Conservation (phyloP, 2,113 vertebrate genomes). For the Phocoena phocoena region DNA sequence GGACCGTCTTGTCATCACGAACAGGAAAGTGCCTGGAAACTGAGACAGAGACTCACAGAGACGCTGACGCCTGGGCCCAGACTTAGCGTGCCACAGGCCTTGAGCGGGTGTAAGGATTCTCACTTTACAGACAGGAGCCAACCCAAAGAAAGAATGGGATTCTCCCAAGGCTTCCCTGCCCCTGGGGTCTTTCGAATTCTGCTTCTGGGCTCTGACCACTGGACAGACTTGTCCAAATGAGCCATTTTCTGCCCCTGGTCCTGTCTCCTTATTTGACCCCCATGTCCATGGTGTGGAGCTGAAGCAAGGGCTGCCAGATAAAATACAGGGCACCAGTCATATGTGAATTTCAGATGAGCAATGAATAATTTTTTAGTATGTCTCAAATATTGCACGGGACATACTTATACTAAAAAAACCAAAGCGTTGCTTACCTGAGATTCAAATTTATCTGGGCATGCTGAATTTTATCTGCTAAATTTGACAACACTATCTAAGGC, state of each 20-base stretch:
- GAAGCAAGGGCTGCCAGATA: neutral
- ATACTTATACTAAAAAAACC: neutral
- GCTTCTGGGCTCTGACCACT: neutral
- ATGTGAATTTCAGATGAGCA: neutral
- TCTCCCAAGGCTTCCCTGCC: neutral
- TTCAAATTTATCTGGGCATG: neutral
- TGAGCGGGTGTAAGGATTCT: too few relatives aligned
- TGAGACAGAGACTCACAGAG: too few relatives aligned
- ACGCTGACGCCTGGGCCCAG: fast-evolving
- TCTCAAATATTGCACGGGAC: neutral
- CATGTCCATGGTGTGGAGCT: too few relatives aligned
- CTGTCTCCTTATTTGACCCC: neutral
- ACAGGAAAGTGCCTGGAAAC: too few relatives aligned
- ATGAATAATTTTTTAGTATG: neutral
- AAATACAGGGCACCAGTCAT: neutral
- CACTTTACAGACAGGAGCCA: neutral
- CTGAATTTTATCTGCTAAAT: neutral
- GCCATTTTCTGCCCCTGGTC: too few relatives aligned
- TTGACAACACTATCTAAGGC: neutral
- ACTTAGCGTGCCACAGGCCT: fast-evolving
- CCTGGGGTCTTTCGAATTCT: neutral
- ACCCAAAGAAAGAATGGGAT: neutral
- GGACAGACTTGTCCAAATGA: neutral
- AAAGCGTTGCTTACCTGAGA: neutral
- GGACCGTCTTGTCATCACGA: fast-evolving